These are phyloP conservation scores for Penaeus monodon DNA, from an alignment of 2,888 invertebrate genomes.

Conservation along the genomic window DNA sequence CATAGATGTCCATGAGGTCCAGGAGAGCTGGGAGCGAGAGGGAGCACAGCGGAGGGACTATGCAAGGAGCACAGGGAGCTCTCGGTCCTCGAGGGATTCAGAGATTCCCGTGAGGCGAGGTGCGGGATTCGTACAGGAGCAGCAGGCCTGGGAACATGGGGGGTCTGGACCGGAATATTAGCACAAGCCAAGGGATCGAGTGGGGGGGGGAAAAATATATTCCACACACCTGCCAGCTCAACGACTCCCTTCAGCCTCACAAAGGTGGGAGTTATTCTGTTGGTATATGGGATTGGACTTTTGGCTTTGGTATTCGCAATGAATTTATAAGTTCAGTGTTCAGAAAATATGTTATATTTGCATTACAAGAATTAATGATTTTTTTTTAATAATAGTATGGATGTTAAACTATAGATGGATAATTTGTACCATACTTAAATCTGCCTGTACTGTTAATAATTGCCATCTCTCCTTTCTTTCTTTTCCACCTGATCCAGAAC, in stretches of 20 bases:
- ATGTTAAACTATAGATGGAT: neutral
- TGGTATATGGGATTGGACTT: neutral
- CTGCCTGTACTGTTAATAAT: no score
- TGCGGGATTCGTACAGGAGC: constrained; percentile 32
- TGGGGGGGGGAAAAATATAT: no score
- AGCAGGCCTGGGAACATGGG: constrained; percentile 43
- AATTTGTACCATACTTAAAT: no score
- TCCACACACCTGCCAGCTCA: constrained; percentile 30
- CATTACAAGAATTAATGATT: no score
- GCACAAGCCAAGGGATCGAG: constrained; percentile 45
- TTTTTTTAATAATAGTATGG: neutral
- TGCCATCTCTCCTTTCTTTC: no score
- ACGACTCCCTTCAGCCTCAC: constrained; percentile 51
- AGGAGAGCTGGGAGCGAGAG: constrained; percentile 33
- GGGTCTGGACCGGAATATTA: constrained; percentile 36
- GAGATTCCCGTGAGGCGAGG: neutral
- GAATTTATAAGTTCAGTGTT: no score
- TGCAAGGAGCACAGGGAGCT: constrained; percentile 34
- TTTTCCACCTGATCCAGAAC: no score
- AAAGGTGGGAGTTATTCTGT: constrained; percentile 28
- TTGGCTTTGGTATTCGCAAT: no score
- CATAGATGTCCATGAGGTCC: neutral
- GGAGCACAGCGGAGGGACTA: constrained; percentile 26
- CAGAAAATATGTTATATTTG: no score
- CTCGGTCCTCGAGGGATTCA: constrained; percentile 39